Base-by-base conservation (phyloP, 1,140 invertebrate species). In the Drosophila nannoptera region DNA sequence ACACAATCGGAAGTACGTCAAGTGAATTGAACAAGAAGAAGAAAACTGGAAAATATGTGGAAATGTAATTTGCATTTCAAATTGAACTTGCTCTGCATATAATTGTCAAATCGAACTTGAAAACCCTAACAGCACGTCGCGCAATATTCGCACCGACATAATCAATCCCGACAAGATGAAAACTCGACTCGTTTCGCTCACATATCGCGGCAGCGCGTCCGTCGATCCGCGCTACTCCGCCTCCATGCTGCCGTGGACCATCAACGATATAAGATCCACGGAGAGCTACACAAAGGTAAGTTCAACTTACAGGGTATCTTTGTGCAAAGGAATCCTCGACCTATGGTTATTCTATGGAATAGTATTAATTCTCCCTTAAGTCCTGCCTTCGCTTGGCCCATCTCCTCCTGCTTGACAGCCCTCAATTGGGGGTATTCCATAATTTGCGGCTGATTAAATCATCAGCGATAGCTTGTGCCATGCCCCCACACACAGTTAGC, bases 181-280 rank as follows among this genome's bases (percentile, higher is more conserved):
- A 84, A 94, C 93, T 73, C 93, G 92, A 83, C 89, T 94, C 45
- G 92, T 93, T 33, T 92, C 93, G 4, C 92, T 94, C 32, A 92
- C 92, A 55, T 95, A 94, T 88, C 90, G 94, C 32, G 94, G 94
- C 22, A 94, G 91, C 87, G 93, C 94, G 7, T 94, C 93, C 6
- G 94, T 94, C 91, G 94, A 95, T 88, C 91, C 92, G 29, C 90
- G 94, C 43, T 94, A 94, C 71, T 94, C 94, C 38, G 93, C 91
- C 45, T 92, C 94, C n/a, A 95, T 95, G 94, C 82, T 95, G 65
- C 94, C 94, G 4, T 95, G 94, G 94, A 91, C 93, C 38, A 92
- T 93, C 35, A 92, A 92, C 14, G 92, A 94, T 75, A 93, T 94
- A 35, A 89, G 91, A 45, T 91, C 91, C 69, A 91, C 92, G 42